Percentiles rank a stretch among this genome's conserved stretches.
Conservation (phyloP, 2,113 vertebrate species). For the Damaliscus lunatus region DNA sequence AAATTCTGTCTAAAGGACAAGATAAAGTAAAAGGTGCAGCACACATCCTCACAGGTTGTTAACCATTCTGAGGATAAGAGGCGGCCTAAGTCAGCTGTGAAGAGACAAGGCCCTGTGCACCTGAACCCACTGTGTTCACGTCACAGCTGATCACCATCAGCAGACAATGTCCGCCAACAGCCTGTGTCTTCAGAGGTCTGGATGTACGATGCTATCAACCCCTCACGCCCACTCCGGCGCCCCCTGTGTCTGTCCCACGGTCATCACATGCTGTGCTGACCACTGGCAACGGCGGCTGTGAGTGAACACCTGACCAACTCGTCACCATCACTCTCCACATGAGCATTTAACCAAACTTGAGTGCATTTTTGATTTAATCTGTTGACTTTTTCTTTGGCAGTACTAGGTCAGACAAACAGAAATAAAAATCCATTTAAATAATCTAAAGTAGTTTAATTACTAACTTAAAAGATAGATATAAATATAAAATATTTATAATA, state of each 20-base stretch:
- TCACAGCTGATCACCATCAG: background rate
- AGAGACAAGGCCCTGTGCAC: background rate
- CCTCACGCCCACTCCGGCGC: background rate
- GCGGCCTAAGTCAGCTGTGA: background rate
- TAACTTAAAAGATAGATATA: background rate
- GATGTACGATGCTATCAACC: background rate
- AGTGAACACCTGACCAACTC: background rate
- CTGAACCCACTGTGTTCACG: background rate
- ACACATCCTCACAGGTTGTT: background rate
- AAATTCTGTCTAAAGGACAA: constrained; percentile 45
- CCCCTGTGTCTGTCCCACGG: background rate
- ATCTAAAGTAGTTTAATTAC: background rate
- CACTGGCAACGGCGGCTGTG: background rate
- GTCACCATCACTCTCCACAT: background rate
- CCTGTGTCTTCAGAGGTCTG: background rate
- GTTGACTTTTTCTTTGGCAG: background rate
- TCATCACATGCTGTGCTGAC: background rate
- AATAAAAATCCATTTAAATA: constrained; percentile 28
- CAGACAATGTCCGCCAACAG: background rate
- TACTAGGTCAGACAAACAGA: background rate
- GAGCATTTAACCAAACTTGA: background rate
- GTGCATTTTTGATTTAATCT: background rate
- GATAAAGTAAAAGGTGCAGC: background rate
- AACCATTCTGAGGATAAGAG: background rate
- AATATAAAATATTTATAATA: background rate